Percentiles rank a stretch among this genome's conserved stretches.
Conservation (phyloP, 2,797 vertebrate species). For the Vultur gryphus region DNA sequence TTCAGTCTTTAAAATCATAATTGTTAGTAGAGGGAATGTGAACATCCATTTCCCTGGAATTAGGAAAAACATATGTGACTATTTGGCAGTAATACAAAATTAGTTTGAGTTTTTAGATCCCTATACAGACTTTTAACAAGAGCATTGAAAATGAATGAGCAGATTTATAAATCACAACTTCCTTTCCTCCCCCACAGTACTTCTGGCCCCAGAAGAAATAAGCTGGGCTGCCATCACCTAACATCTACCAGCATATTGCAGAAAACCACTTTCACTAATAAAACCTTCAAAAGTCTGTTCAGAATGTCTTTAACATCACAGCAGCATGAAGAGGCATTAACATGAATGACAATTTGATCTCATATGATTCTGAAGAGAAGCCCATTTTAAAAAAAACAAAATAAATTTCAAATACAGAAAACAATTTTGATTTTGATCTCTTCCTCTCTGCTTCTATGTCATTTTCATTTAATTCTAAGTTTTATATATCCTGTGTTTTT, state of each 20-base stretch:
- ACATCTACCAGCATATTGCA: neutral
- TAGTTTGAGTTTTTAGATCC: neutral
- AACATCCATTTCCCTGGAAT: neutral
- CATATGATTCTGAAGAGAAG: neutral
- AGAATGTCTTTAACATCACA: neutral
- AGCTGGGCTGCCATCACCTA: neutral
- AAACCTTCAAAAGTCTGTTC: neutral
- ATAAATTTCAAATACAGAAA: neutral
- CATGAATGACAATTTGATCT: neutral
- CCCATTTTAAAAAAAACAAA: neutral
- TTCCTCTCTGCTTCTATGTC: neutral
- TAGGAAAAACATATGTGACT: neutral
- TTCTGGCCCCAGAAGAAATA: neutral
- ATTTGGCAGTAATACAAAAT: neutral
- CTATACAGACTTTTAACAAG: neutral
- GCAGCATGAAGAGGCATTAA: neutral
- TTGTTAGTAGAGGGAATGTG: neutral
- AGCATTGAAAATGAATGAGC: neutral
- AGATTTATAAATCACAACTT: neutral
- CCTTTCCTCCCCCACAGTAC: neutral
- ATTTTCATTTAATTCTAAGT: neutral
- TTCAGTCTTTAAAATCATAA: neutral
- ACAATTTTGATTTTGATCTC: neutral
- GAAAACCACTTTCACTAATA: neutral
- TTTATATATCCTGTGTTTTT: neutral